Base-by-base conservation (phyloP, 2,113 vertebrate genomes). In the Mirza zaza region DNA sequence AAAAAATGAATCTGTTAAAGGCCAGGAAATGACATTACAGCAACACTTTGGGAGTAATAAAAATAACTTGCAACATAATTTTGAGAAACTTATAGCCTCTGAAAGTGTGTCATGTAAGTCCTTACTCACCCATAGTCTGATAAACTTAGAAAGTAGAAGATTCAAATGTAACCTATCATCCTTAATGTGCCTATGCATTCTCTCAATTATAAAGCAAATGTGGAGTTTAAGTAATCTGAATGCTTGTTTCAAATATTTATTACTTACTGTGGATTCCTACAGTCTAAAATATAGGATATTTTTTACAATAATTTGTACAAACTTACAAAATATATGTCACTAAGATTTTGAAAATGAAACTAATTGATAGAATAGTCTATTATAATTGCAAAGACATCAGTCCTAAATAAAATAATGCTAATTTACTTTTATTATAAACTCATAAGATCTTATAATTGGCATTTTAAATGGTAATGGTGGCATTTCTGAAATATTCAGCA, bases 21-120 rank as follows among this genome's bases (percentile, higher is more conserved):
- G 73, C 55, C 83, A 96, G 89, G 63, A 90, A 81, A 79, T 95
- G 59, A 65, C 90, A 97, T 67, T 93, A 75, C 95, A 96, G 73
- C 95, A 98, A 73, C 84, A 48, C 50, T 94, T 95, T 79, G 63
- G 59, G 90, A 96, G 83, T 77, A 95, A 86, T 96, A 97, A 92
- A 63, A 61, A 70, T 83, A 84, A 76, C 42, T 90, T 45, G 42
- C 25, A 34, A n/a, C 52, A 48, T 90, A 91, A 91, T 82, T 65
- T 55, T 87, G 39, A 79, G 67, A 76, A 84, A 75, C 25, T 67
- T 87, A 59, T 32, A 90, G 45, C 20, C 39, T 95, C 32, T 95
- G 23, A 93, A 50, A 93, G 1, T 71, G 23, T 96, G 18, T n/a
- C 68, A 86, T 85, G 23, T 5, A 65, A 39, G 5, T 80, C 12